Evolutionary conservation across 2,888 invertebrate genomes (phyloP).

Genomic region (Chaetogeoica ovagalla): DNA sequence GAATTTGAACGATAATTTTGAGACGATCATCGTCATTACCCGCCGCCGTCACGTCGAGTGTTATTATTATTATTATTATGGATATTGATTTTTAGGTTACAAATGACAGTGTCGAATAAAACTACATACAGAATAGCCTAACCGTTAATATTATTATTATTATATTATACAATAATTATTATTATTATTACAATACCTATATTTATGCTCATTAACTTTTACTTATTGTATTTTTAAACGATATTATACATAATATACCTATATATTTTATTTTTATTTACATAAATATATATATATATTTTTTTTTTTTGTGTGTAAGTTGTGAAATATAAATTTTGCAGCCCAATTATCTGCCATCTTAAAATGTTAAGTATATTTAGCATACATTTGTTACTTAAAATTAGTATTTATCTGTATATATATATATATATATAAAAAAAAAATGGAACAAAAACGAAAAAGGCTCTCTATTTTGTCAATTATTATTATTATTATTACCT

Average conservation of each 20-base stretch:
- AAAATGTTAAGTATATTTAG: constrained; percentile 23
- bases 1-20: too few species aligned
- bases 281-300: too few species aligned
- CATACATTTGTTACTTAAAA: constrained; percentile 31
- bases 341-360: constrained; percentile 28
- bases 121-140: neutral
- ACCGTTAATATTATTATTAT: constrained; percentile 1
- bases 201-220: constrained; percentile 44
- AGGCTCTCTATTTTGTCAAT: constrained; percentile 50
- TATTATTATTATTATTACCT: constrained; percentile 10
- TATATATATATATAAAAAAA: neutral
- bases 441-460: constrained; percentile 21
- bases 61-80: neutral
- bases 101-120: constrained; percentile 26
- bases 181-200: neutral
- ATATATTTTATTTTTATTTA: too few species aligned
- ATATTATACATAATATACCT: neutral
- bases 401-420: constrained; percentile 26
- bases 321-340: constrained; percentile 20
- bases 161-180: neutral
- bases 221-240: constrained; percentile 22
- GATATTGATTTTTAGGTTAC: neutral
- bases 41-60: neutral
- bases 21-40: neutral
- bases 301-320: neutral